Percentiles rank a stretch among this genome's conserved stretches.
These are phyloP conservation scores for Xylota sylvarum DNA, from an alignment of 2,888 invertebrate species.

Conservation along the genomic window DNA sequence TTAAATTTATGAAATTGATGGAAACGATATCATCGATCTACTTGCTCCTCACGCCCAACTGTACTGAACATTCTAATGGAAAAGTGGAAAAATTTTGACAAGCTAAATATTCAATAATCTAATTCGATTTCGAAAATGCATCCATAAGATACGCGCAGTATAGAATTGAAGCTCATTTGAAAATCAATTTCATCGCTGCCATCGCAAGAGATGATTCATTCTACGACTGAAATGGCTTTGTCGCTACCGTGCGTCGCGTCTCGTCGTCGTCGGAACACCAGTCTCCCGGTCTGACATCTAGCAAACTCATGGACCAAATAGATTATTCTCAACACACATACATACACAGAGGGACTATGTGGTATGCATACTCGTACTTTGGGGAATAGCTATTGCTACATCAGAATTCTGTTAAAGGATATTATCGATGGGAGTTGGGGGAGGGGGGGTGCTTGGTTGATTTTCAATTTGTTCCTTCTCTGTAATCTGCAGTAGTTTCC, in stretches of 20 bases:
- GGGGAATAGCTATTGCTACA: constrained; percentile 49
- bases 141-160: constrained; percentile 65
- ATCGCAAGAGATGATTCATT: constrained; percentile 65
- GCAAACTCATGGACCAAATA: constrained; percentile 59
- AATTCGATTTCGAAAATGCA: constrained; percentile 71
- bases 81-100: constrained; percentile 41
- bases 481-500: constrained; percentile 62
- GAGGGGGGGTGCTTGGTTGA: constrained; percentile 26
- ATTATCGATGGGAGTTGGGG: constrained; percentile 55
- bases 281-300: constrained; percentile 50
- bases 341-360: neutral
- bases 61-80: constrained; percentile 20
- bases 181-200: constrained; percentile 75
- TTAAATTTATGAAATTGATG: constrained; percentile 73
- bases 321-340: constrained; percentile 48
- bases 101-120: constrained; percentile 67
- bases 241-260: constrained; percentile 45
- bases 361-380: constrained; percentile 34
- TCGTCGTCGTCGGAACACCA: constrained; percentile 17
- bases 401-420: constrained; percentile 44
- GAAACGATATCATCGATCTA: constrained; percentile 61
- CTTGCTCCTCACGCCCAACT: constrained; percentile 6
- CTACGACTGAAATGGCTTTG: constrained; percentile 61
- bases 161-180: constrained; percentile 71
- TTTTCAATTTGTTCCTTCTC: constrained; percentile 70